Evolutionary conservation across 64 coral and sea anemone genomes (phyloP).

Genomic region (Montipora foliosa): DNA sequence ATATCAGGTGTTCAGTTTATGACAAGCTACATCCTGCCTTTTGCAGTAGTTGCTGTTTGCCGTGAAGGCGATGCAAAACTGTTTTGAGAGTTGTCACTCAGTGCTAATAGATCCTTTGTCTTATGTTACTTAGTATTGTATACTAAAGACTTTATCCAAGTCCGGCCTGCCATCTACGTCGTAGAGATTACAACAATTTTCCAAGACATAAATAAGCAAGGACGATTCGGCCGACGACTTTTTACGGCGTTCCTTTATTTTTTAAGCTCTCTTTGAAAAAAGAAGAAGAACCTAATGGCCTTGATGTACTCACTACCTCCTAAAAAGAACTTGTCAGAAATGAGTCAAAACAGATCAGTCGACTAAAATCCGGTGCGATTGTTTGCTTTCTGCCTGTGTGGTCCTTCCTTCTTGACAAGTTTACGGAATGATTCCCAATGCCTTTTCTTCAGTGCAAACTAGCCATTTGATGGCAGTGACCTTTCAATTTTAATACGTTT

Average conservation of each 20-base stretch:
- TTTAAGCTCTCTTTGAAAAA: neutral
- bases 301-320: neutral
- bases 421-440: no score
- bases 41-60: no score
- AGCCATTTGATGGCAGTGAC: neutral
- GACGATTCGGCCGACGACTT: neutral
- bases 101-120: neutral
- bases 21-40: no score
- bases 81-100: neutral
- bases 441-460: neutral
- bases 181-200: neutral
- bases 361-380: neutral
- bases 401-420: neutral
- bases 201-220: neutral
- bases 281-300: neutral
- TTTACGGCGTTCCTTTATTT: neutral
- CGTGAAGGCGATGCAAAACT: no score
- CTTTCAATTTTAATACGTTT: neutral
- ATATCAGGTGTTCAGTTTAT: no score
- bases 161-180: neutral
- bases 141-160: neutral
- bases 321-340: constrained; percentile 7
- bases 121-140: no score
- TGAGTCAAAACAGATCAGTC: neutral
- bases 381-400: constrained; percentile 3